Conservation (phyloP, 2,797 vertebrate genomes). For the Telmatherina bonti region DNA sequence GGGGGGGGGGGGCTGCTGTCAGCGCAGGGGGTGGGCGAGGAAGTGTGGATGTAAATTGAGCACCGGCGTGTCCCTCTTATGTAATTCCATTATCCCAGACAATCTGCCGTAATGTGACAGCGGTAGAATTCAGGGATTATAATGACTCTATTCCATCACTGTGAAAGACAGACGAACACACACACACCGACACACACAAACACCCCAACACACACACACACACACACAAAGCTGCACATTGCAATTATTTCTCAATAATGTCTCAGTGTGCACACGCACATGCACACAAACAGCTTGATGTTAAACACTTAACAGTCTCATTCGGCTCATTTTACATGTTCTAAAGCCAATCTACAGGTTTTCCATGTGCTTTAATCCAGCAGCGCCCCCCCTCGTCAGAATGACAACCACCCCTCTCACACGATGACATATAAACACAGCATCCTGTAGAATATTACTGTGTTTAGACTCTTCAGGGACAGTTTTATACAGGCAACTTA, state of each 20-base stretch:
- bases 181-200: too few species aligned
- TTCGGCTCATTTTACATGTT: too few species aligned
- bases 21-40: conserved; percentile 23
- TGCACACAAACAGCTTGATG: conserved; percentile 10
- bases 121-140: conserved; percentile 75
- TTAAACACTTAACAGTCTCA: too few species aligned
- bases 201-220: conserved; percentile 3
- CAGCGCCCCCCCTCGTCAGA: too few species aligned
- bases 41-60: conserved; percentile 63
- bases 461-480: too few species aligned
- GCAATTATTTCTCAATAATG: conserved; percentile 46
- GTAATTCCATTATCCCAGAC: conserved; percentile 81
- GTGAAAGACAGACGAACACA: conserved; percentile 39
- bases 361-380: too few species aligned
- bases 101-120: conserved; percentile 78
- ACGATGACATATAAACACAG: too few species aligned
- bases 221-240: conserved; percentile 23
- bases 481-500: too few species aligned
- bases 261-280: not conserved
- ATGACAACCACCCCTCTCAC: too few species aligned
- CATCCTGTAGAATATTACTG: too few species aligned
- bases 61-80: conserved; percentile 73
- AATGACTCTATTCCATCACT: conserved; percentile 74
- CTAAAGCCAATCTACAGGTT: too few species aligned
- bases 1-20: conserved; percentile 48